Percentiles rank a stretch among this genome's conserved stretches.
Conservation (phyloP, 2,888 invertebrate genomes). For the Callyntrura guangdongensis region DNA sequence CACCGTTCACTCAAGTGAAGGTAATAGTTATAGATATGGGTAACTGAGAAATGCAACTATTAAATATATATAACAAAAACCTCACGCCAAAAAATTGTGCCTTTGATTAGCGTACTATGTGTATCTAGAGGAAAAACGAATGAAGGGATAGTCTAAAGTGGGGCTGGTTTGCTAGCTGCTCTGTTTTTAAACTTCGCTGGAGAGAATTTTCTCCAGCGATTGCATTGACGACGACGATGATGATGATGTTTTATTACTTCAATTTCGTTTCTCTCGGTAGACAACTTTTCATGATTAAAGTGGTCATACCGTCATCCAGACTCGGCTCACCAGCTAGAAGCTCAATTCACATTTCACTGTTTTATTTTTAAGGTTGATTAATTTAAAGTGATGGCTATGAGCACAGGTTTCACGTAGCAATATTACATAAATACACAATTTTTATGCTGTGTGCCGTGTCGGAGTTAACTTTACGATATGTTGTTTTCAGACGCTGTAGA, state of each 20-base stretch:
- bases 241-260: constrained; percentile 66
- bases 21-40: neutral
- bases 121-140: neutral
- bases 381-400: neutral
- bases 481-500: no score
- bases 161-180: neutral
- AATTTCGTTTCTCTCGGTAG: constrained; percentile 57
- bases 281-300: constrained; percentile 71
- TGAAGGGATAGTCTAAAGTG: constrained; percentile 2
- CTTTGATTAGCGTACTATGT: neutral
- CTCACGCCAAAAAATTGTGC: neutral
- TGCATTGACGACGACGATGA: neutral
- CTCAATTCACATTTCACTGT: neutral
- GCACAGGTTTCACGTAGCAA: neutral
- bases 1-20: no score
- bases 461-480: no score
- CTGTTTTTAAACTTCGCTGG: neutral
- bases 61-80: neutral
- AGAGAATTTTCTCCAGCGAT: neutral
- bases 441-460: no score
- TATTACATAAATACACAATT: no score
- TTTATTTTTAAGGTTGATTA: neutral
- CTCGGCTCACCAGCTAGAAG: neutral
- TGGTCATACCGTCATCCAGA: neutral
- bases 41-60: neutral